Percentiles rank a stretch among this genome's conserved stretches.
Evolutionary conservation across 2,113 vertebrate species (phyloP).

Genomic region (Drymodes brunneopygia): DNA sequence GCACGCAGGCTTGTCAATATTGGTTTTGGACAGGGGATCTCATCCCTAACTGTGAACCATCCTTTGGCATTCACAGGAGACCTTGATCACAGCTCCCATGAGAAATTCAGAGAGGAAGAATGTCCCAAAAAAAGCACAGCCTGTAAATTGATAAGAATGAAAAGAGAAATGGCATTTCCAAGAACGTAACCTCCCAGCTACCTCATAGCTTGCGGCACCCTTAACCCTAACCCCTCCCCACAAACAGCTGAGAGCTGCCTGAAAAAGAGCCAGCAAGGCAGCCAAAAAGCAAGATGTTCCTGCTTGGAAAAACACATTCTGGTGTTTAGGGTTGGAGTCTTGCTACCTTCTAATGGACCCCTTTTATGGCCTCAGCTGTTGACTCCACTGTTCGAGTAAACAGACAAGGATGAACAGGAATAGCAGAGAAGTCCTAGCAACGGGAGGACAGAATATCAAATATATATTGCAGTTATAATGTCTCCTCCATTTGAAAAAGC

Average conservation of each 20-base stretch:
- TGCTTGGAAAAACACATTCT: constrained; percentile 19
- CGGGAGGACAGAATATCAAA: neutral
- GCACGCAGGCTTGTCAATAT: constrained; percentile 23
- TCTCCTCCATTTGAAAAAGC: neutral
- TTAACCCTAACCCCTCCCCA: constrained; percentile 8
- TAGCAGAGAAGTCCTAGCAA: neutral
- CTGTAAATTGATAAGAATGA: constrained; percentile 43
- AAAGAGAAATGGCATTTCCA: constrained; percentile 51
- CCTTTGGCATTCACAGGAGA: constrained; percentile 7
- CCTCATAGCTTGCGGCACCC: constrained; percentile 47
- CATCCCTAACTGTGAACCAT: neutral
- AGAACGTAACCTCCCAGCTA: constrained; percentile 16
- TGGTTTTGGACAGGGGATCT: constrained; percentile 25
- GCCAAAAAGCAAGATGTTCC: constrained; percentile 27
- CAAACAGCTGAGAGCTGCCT: constrained; percentile 24
- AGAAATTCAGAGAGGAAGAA: constrained; percentile 1
- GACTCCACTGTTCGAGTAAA: constrained; percentile 25
- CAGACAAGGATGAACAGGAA: neutral
- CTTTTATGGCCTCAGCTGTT: constrained; percentile 22
- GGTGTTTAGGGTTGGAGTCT: neutral
- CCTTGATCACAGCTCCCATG: constrained; percentile 30
- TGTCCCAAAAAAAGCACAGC: constrained; percentile 38
- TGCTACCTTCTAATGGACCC: constrained; percentile 43
- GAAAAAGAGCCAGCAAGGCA: constrained; percentile 33
- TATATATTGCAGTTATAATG: neutral